Conservation (phyloP, 2,113 vertebrate species). For the Mus spicilegus region DNA sequence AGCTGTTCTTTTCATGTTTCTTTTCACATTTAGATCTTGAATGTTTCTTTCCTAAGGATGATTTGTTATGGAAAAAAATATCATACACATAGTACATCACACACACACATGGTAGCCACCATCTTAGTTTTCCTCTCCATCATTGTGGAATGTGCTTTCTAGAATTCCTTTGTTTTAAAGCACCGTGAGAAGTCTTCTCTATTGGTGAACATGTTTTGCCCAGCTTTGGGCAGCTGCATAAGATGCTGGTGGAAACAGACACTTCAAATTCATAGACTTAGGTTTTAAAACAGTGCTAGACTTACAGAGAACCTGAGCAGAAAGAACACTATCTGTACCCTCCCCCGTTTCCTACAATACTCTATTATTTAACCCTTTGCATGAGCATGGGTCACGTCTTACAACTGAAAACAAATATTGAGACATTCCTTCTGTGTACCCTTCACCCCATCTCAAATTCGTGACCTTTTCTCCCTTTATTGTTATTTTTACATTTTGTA, state of each 20-base stretch:
- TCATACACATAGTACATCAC: not conserved
- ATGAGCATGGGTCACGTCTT: not conserved
- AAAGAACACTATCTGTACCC: not conserved
- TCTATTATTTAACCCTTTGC: not conserved
- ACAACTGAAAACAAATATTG: not conserved
- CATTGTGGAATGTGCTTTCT: not conserved
- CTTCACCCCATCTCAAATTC: not conserved
- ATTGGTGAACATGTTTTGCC: too few species aligned
- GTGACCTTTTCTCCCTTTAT: not conserved
- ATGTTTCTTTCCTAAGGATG: not conserved
- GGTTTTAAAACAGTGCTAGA: not conserved
- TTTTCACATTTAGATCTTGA: not conserved
- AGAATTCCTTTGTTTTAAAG: not conserved
- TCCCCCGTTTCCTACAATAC: not conserved
- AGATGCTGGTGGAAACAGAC: not conserved
- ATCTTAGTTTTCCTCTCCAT: not conserved
- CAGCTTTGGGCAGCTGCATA: not conserved
- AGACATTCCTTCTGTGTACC: not conserved
- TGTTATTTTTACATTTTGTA: not conserved
- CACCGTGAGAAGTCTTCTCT: not conserved
- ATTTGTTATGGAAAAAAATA: not conserved
- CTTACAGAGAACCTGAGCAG: not conserved
- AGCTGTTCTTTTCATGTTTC: not conserved
- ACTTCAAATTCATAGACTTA: not conserved
- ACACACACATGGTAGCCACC: not conserved